A percentile compares a stretch with the other conserved stretches of the same genome.
phyloP scores from a whole-genome alignment of 2,888 invertebrate genomes.

The Synergus laeviventris region DNA sequence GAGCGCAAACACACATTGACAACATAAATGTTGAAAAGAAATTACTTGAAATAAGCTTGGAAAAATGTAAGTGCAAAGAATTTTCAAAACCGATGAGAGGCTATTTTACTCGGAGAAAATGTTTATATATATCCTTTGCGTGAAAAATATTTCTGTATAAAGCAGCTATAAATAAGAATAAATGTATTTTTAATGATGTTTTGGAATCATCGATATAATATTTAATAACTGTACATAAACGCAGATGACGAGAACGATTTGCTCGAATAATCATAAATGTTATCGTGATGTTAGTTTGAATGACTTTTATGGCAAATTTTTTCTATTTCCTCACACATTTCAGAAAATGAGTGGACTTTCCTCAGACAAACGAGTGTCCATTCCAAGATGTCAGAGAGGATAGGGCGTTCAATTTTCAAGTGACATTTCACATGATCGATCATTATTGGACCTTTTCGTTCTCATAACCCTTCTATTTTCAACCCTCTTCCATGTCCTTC shows the following conservation, averaged over 20 bases:
- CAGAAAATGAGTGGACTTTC: constrained; percentile 4
- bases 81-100: background rate
- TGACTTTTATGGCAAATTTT: background rate
- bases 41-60: too few relatives aligned
- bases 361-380: background rate
- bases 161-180: background rate
- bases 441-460: constrained; percentile 19
- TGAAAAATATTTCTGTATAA: background rate
- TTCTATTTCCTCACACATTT: background rate
- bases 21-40: too few relatives aligned
- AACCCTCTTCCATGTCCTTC: constrained; percentile 11
- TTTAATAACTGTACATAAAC: background rate
- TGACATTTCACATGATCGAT: constrained; percentile 18
- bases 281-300: background rate
- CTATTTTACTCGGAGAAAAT: too few relatives aligned
- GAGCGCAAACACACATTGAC: too few relatives aligned
- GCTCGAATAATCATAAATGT: background rate
- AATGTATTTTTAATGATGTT: constrained; percentile 6
- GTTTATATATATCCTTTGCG: background rate
- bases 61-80: background rate
- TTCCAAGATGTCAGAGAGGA: constrained; percentile 4
- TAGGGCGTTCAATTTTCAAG: constrained; percentile 9
- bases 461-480: constrained; percentile 4
- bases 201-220: background rate
- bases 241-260: background rate